A percentile compares a stretch with the other conserved stretches of the same genome.
These are phyloP conservation scores for Sebastes glaucus DNA, from an alignment of 2,797 vertebrate species.

Conservation along the genomic window DNA sequence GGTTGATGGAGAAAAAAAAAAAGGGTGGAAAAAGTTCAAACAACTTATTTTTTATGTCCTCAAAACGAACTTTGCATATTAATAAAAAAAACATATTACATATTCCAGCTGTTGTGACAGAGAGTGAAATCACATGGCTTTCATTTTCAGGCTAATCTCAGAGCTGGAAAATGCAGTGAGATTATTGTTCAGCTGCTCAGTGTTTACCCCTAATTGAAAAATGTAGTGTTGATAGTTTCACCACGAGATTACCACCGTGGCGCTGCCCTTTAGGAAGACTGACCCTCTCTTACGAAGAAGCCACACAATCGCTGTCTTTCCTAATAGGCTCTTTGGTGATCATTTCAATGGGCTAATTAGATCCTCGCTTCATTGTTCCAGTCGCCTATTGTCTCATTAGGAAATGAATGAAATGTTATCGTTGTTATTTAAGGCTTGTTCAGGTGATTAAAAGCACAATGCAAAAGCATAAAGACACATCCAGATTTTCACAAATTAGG, in stretches of 20 bases:
- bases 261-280: constrained; percentile 38
- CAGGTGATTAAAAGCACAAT: constrained; percentile 54
- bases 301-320: constrained; percentile 33
- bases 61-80: not conserved
- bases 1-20: not conserved
- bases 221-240: constrained; percentile 35
- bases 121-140: constrained; percentile 9
- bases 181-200: constrained; percentile 38
- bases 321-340: constrained; percentile 50
- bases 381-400: constrained; percentile 42
- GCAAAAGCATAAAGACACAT: not conserved
- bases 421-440: constrained; percentile 46
- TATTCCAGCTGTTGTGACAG: not conserved
- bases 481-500: constrained; percentile 26
- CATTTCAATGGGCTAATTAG: constrained; percentile 61
- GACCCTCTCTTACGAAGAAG: constrained; percentile 39
- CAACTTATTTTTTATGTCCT: not conserved
- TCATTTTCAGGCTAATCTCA: constrained; percentile 22
- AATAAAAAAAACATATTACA: not conserved
- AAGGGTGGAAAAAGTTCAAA: constrained; percentile 3
- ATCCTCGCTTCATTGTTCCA: constrained; percentile 56
- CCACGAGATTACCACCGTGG: constrained; percentile 37
- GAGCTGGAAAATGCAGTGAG: constrained; percentile 1
- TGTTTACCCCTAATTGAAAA: constrained; percentile 51
- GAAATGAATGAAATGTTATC: constrained; percentile 46